Evolutionary conservation across 2,113 vertebrate genomes (phyloP), one percentile per base, ranked within the genome.

Genomic region (Callorhinus ursinus): DNA sequence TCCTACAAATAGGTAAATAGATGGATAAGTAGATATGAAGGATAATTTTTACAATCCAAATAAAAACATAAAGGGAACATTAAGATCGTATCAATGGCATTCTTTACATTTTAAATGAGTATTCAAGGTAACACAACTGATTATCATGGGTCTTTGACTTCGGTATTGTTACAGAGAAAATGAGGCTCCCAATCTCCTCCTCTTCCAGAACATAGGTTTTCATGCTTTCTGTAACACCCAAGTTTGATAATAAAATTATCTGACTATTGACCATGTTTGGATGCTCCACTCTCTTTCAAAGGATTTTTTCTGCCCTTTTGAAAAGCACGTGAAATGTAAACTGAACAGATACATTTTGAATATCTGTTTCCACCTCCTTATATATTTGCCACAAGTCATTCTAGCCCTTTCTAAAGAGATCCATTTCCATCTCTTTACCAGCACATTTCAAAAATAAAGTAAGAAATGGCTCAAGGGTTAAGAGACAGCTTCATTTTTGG

Each of bases 401-500:
- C 57, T 49, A 77, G 28, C n/a, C 24, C 67, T 72, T 81, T 89
- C 88, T 82, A 89, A 94, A 91, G 59, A 67, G 63, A 83, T 95
- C 65, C 53, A 93, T 96, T 97, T 96, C 71, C 88, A 96, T 95
- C 53, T 83, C 33, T 96, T 97, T 94, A 65, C 16, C 26, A 51
- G 39, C 53, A 67, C 96, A 79, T 96, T 96, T 97, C 39, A 81
- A 97, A 93, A 96, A 65, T 67, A 61, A 39, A 92, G 92, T 92
- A 87, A 95, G 95, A 88, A 96, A 77, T 59, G 33, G 24, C 53
- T 85, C 10, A 31, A 51, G 57, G 76, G 76, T 93, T 96, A 88
- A 88, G 85, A 97, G 88, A 95, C 53, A 61, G 84, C 51, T 93
- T 96, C 77, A 42, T 79, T 88, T 95, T 67, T 13, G 76, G 71